Percentiles rank a stretch among this genome's conserved stretches.
Evolutionary conservation across 2,113 vertebrate species (phyloP).

Genomic region (Pao palembangensis): DNA sequence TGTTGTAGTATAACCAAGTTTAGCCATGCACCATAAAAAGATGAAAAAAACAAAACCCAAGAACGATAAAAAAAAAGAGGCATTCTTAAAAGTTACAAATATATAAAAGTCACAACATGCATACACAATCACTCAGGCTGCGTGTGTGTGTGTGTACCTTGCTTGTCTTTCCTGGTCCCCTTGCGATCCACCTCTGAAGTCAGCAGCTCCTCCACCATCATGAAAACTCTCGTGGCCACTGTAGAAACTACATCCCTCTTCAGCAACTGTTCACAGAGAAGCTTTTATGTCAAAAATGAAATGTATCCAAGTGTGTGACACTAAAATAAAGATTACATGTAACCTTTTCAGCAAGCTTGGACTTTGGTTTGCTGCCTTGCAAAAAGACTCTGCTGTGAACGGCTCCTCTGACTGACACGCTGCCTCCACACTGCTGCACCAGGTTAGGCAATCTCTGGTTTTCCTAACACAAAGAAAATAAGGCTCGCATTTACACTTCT

Average conservation of each 20-base stretch:
- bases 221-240: constrained; percentile 84
- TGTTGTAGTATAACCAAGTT: no score
- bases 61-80: no score
- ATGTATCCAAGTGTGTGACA: no score
- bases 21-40: no score
- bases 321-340: neutral
- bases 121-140: no score
- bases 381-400: constrained; percentile 86
- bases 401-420: constrained; percentile 79
- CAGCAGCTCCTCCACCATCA: constrained; percentile 87
- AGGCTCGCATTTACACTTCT: neutral
- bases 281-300: neutral
- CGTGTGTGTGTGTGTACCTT: constrained; percentile 27
- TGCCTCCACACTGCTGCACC: constrained; percentile 81
- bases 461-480: constrained; percentile 36
- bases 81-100: no score
- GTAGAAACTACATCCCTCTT: constrained; percentile 92
- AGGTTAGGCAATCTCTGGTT: constrained; percentile 68
- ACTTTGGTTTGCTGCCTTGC: constrained; percentile 86
- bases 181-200: constrained; percentile 67
- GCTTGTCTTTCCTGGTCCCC: constrained; percentile 14
- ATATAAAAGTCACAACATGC: no score
- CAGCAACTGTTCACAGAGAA: constrained; percentile 74
- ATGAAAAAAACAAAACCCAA: no score
- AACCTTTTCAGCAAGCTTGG: constrained; percentile 86